A percentile compares a stretch with the other conserved stretches of the same genome.
These are phyloP conservation scores for Probosciger aterrimus DNA, from an alignment of 2,113 vertebrate species.

Conservation along the genomic window DNA sequence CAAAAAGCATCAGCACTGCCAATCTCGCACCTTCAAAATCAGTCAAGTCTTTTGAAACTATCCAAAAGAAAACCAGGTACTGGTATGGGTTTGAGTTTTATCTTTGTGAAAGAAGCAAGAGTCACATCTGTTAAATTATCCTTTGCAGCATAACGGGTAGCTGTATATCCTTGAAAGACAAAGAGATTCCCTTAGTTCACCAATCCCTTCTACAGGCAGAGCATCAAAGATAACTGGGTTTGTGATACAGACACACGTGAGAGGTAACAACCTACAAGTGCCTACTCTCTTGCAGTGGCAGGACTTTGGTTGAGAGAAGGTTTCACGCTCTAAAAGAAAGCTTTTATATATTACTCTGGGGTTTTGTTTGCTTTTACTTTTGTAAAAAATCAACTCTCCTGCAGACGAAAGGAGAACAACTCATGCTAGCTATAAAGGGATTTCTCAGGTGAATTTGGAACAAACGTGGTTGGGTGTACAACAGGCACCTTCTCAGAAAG, in stretches of 20 bases:
- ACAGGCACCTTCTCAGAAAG: not conserved
- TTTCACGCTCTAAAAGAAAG: not conserved
- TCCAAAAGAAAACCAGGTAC: not conserved
- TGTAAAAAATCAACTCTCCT: not conserved
- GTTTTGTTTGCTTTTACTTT: not conserved
- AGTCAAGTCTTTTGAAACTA: not conserved
- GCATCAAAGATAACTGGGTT: not conserved
- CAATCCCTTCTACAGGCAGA: not conserved
- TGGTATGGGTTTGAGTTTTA: not conserved
- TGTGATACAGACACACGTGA: accelerated
- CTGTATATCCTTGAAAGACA: not conserved
- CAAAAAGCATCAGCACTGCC: not conserved
- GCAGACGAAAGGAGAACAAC: not conserved
- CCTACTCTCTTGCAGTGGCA: not conserved
- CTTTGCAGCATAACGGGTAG: accelerated
- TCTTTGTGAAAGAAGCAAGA: not conserved
- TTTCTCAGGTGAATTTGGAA: not conserved
- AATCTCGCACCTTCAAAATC: not conserved
- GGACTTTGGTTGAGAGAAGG: not conserved
- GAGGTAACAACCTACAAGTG: not conserved
- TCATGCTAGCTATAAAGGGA: not conserved
- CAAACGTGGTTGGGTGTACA: not conserved
- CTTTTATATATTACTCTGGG: not conserved
- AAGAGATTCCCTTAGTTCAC: not conserved
- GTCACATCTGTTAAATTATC: not conserved